These are phyloP conservation scores for Otus sunia DNA, from an alignment of 2,113 vertebrate genomes.

Conservation along the genomic window DNA sequence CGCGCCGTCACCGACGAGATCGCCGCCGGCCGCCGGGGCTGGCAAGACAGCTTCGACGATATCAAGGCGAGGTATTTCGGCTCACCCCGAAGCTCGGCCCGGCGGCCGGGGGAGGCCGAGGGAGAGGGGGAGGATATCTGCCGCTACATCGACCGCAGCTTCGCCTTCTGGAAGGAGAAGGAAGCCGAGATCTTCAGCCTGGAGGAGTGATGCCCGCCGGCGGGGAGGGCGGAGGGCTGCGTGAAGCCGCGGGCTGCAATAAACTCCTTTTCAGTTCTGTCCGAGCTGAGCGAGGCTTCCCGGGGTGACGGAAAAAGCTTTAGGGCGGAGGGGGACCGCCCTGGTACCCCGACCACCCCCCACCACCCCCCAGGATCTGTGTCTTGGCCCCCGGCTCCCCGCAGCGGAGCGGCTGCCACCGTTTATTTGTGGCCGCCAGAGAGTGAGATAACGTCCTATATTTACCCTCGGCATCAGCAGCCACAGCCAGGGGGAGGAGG, in stretches of 20 bases:
- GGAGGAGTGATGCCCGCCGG: conserved; percentile 69
- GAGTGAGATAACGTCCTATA: not conserved
- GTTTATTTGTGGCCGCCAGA: not conserved
- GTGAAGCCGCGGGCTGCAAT: not conserved
- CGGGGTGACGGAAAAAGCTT: not conserved
- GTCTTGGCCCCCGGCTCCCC: not conserved
- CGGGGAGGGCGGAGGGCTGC: not conserved
- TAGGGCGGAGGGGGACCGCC: too few species aligned
- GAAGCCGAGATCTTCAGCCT: conserved; percentile 92
- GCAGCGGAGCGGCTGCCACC: not conserved
- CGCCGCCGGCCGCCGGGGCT: conserved; percentile 84
- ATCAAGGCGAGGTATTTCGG: conserved; percentile 88
- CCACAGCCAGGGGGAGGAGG: not conserved
- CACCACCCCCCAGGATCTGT: too few species aligned
- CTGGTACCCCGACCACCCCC: too few species aligned
- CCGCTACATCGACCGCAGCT: conserved; percentile 92
- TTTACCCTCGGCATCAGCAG: not conserved
- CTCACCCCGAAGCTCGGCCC: conserved; percentile 12
- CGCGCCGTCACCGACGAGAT: conserved; percentile 89
- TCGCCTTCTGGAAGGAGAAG: conserved; percentile 98
- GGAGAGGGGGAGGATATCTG: conserved; percentile 83
- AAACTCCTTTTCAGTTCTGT: not conserved
- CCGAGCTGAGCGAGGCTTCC: not conserved
- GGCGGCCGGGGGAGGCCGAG: too few species aligned
- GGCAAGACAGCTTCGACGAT: conserved; percentile 92